phyloP scores from a whole-genome alignment of 2,113 vertebrate species.

The Leuciscus idus region DNA sequence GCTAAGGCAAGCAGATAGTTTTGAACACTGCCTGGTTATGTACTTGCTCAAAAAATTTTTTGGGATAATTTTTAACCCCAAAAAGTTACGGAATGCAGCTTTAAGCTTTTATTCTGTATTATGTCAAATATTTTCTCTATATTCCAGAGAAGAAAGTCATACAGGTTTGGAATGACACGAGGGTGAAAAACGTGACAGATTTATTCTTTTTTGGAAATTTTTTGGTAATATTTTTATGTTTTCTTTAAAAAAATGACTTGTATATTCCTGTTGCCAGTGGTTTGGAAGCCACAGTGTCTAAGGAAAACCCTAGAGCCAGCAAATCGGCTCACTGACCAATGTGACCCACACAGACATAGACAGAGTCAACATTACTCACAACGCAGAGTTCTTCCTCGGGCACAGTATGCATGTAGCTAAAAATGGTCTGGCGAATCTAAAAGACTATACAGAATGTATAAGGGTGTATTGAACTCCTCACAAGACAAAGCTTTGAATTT shows the following conservation, averaged over 20 bases:
- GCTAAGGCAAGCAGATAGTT: no score
- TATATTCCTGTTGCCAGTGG: not conserved
- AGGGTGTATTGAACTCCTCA: not conserved
- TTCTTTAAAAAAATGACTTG: not conserved
- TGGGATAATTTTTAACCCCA: no score
- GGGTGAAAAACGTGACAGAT: not conserved
- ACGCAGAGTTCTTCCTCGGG: conserved; percentile 25
- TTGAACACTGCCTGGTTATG: no score
- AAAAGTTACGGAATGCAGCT: no score
- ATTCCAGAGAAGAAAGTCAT: no score
- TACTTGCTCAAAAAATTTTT: no score
- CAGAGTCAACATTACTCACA: conserved; percentile 41
- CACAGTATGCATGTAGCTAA: conserved; percentile 28
- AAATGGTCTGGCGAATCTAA: conserved; percentile 21
- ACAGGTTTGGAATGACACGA: not conserved
- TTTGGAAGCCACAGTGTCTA: conserved; percentile 23
- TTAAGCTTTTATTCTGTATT: not conserved
- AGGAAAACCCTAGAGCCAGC: conserved; percentile 26
- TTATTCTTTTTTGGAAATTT: not conserved
- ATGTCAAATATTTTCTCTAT: not conserved
- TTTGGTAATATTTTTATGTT: not conserved
- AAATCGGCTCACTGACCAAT: conserved; percentile 22
- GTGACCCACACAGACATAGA: conserved; percentile 44
- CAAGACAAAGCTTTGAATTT: conserved; percentile 40
- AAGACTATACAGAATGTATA: conserved; percentile 19